A percentile compares a stretch with the other conserved stretches of the same genome.
Evolutionary conservation across 2,797 vertebrate genomes (phyloP).

Genomic region (Semotilus atromaculatus): DNA sequence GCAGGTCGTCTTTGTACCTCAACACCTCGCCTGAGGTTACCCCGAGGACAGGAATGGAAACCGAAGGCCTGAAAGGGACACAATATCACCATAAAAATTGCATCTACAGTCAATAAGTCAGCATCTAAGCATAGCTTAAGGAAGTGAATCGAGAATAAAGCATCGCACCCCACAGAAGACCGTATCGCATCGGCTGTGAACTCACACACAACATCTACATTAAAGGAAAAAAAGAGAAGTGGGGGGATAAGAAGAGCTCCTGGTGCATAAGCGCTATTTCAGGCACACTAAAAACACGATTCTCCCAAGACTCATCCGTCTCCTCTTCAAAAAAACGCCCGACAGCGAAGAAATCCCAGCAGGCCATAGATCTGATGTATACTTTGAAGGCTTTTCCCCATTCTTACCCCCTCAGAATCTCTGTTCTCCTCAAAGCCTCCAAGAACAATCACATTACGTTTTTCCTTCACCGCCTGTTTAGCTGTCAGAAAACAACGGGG

Average conservation of each 20-base stretch:
- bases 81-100: constrained; percentile 17
- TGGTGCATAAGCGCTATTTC: constrained; percentile 42
- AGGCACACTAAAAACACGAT: constrained; percentile 66
- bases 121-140: constrained; percentile 14
- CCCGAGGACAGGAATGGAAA: constrained; percentile 12
- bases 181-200: constrained; percentile 34
- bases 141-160: constrained; percentile 13
- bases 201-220: constrained; percentile 25
- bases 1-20: constrained; percentile 32
- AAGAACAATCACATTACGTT: constrained; percentile 39
- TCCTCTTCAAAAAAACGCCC: constrained; percentile 72
- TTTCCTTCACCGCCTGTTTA: constrained; percentile 43
- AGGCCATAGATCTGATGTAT: constrained; percentile 66
- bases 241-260: constrained; percentile 6
- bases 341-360: constrained; percentile 70
- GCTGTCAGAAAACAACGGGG: constrained; percentile 47
- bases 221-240: constrained; percentile 22
- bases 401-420: constrained; percentile 30
- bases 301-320: constrained; percentile 54
- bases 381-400: constrained; percentile 62
- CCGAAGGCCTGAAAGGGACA: constrained; percentile 9
- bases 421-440: constrained; percentile 21
- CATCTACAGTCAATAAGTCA: background rate
- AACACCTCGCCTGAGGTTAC: constrained; percentile 2
- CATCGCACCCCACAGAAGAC: background rate